Evolutionary conservation across 2,888 invertebrate species (phyloP).

Genomic region (Chrysolina oricalcia): DNA sequence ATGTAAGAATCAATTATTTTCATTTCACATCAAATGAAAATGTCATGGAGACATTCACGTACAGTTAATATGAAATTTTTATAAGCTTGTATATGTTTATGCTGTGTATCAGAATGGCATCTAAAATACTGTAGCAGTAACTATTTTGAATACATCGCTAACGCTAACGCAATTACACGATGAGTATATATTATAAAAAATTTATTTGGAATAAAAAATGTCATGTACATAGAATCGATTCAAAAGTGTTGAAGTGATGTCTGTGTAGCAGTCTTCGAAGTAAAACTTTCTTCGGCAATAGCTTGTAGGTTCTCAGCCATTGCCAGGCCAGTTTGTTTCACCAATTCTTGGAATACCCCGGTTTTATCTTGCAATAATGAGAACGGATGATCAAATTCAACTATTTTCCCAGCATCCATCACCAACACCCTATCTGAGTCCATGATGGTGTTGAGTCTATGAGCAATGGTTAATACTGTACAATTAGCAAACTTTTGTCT

Average conservation of each 20-base stretch:
- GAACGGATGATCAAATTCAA: constrained; percentile 86
- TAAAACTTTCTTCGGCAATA: constrained; percentile 54
- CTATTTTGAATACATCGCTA: no score
- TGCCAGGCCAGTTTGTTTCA: constrained; percentile 78
- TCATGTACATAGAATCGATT: not conserved
- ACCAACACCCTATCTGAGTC: constrained; percentile 88
- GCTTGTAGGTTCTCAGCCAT: constrained; percentile 57
- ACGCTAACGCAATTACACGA: no score
- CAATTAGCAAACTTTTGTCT: constrained; percentile 82
- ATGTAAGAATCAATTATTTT: no score
- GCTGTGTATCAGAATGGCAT: no score
- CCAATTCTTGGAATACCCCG: constrained; percentile 70
- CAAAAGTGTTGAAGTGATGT: not conserved
- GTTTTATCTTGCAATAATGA: constrained; percentile 73
- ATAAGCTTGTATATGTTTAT: no score
- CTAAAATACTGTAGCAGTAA: no score
- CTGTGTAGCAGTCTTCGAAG: not conserved
- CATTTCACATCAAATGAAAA: no score
- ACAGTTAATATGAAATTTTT: no score
- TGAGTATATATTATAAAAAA: no score
- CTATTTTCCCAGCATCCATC: constrained; percentile 83
- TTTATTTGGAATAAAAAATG: not conserved
- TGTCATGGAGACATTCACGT: no score
- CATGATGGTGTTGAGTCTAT: constrained; percentile 89
- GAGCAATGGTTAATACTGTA: constrained; percentile 89